phyloP scores from a whole-genome alignment of 2,113 vertebrate species.

The Stegastes partitus region DNA sequence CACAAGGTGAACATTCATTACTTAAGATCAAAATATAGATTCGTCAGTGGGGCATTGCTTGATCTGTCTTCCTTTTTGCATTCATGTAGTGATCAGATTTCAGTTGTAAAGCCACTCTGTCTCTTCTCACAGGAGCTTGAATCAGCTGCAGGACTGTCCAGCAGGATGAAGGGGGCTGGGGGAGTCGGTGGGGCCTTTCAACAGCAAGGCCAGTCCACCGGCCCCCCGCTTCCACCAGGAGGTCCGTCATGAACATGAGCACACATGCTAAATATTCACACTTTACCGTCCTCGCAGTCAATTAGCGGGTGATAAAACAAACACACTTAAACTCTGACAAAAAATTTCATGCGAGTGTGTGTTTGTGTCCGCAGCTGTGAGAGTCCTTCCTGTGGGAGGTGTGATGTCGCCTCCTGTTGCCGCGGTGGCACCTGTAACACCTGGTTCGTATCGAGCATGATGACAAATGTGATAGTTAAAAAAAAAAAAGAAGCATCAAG shows the following conservation, averaged over 20 bases:
- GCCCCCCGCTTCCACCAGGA: constrained; percentile 81
- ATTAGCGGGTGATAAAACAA: constrained; percentile 14
- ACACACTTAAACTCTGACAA: constrained; percentile 19
- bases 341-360: constrained; percentile 27
- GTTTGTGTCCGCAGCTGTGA: constrained; percentile 78
- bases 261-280: neutral
- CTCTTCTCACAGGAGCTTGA: constrained; percentile 69
- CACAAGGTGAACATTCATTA: no score
- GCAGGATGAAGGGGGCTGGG: constrained; percentile 76
- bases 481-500: neutral
- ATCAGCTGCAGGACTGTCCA: constrained; percentile 64
- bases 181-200: constrained; percentile 74
- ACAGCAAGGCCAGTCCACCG: constrained; percentile 38
- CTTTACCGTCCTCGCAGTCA: neutral
- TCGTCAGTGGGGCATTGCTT: neutral
- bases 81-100: constrained; percentile 1
- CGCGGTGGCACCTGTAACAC: constrained; percentile 73
- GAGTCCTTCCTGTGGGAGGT: constrained; percentile 80
- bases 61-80: neutral
- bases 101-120: neutral
- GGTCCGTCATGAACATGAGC: constrained; percentile 65
- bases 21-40: no score
- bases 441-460: constrained; percentile 66
- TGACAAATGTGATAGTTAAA: constrained; percentile 26
- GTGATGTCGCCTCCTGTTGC: constrained; percentile 76